phyloP scores from a whole-genome alignment of 2,113 vertebrate genomes.

The Indicator maculatus region DNA sequence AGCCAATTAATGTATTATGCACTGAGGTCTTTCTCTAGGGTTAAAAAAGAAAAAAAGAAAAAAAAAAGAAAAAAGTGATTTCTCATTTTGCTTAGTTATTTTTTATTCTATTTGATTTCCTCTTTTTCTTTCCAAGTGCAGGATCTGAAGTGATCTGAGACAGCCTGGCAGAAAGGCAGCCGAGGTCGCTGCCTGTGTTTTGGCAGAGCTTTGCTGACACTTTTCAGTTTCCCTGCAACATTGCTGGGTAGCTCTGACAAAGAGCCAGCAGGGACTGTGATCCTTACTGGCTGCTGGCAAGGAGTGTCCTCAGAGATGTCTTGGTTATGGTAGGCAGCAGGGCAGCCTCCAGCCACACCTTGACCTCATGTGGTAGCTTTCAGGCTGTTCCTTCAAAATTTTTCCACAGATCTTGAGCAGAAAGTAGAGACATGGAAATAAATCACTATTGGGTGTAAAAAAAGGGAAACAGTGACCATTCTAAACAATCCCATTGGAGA shows the following conservation, averaged over 20 bases:
- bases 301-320: not conserved
- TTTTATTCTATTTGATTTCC: not conserved
- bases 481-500: too few relatives aligned
- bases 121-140: not conserved
- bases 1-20: fast-evolving
- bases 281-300: not conserved
- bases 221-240: not conserved
- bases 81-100: not conserved
- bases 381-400: too few relatives aligned
- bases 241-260: not conserved
- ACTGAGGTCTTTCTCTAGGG: not conserved
- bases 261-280: not conserved
- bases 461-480: too few relatives aligned
- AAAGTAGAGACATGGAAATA: too few relatives aligned
- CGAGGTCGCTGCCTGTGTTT: not conserved
- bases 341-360: not conserved
- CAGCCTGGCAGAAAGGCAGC: not conserved
- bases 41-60: too few relatives aligned
- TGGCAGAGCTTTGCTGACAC: not conserved
- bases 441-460: too few relatives aligned
- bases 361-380: not conserved
- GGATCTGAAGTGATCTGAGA: not conserved
- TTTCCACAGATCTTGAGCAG: too few relatives aligned
- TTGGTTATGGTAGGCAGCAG: not conserved
- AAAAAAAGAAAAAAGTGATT: not conserved